Evolutionary conservation across 1,140 invertebrate species (phyloP).

Genomic region (Campoletis sonorensis): DNA sequence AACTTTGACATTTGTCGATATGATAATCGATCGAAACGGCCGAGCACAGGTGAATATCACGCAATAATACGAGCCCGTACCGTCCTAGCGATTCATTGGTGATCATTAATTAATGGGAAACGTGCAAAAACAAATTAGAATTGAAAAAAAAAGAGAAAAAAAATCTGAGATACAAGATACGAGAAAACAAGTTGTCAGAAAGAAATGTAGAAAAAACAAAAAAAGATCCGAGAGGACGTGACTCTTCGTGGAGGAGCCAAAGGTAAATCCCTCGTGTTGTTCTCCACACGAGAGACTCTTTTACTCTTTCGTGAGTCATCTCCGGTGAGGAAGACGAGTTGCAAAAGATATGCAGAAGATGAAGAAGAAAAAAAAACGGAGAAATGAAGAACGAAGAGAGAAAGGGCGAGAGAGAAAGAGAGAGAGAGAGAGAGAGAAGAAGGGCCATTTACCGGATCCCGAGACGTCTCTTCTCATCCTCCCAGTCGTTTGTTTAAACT

Average conservation of each 20-base stretch:
- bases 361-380: background rate
- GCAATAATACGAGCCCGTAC: background rate
- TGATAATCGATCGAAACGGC: background rate
- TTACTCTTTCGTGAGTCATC: constrained; percentile 20
- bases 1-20: constrained; percentile 21
- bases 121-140: background rate
- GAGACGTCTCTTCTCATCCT: constrained; percentile 38
- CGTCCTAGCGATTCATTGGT: background rate
- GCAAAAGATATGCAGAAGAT: constrained; percentile 26
- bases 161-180: background rate
- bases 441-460: constrained; percentile 42
- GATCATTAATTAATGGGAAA: background rate
- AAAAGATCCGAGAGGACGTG: constrained; percentile 15
- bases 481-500: constrained; percentile 51
- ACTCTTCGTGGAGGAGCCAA: background rate
- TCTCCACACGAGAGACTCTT: constrained; percentile 4
- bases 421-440: constrained; percentile 41
- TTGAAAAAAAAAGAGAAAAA: background rate
- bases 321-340: constrained; percentile 33
- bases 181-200: constrained; percentile 19
- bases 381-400: constrained; percentile 4
- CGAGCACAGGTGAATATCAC: background rate
- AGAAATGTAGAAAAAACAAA: constrained; percentile 4
- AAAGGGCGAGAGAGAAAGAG: background rate
- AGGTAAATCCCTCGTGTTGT: constrained; percentile 26